Evolutionary conservation across 2,113 vertebrate species (phyloP).

Genomic region (Hystrix cristata): DNA sequence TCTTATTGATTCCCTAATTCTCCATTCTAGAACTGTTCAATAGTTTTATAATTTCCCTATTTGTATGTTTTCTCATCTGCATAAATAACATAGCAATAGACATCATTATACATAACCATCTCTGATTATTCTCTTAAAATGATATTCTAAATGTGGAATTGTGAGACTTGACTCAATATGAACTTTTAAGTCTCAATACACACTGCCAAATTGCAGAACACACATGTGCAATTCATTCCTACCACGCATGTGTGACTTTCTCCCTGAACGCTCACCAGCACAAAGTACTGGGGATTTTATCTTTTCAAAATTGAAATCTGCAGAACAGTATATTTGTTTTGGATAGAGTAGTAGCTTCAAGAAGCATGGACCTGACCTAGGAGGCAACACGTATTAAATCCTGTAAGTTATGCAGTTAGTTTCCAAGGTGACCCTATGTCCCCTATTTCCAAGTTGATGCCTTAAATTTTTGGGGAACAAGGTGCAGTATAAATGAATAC

Average conservation of each 20-base stretch:
- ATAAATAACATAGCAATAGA: conserved; percentile 13
- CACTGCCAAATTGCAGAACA: conserved; percentile 11
- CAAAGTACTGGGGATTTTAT: neutral
- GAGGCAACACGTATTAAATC: conserved; percentile 17
- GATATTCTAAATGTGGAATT: conserved; percentile 33
- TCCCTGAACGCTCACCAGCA: conserved; percentile 14
- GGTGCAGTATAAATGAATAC: conserved; percentile 28
- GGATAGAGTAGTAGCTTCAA: neutral
- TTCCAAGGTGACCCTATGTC: conserved; percentile 17
- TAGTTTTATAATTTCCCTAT: neutral
- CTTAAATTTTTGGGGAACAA: conserved; percentile 28
- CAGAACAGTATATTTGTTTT: conserved; percentile 56
- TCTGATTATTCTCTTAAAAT: conserved; percentile 56
- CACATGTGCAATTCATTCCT: conserved; percentile 27
- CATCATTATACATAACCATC: neutral
- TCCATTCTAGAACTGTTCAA: neutral
- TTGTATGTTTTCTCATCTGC: neutral
- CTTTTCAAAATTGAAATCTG: conserved; percentile 66
- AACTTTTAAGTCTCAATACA: conserved; percentile 56
- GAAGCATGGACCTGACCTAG: conserved; percentile 41
- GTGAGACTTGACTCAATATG: conserved; percentile 29
- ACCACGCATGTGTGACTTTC: neutral
- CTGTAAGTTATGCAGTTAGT: neutral
- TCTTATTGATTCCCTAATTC: conserved; percentile 12
- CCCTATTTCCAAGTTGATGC: conserved; percentile 52